Conservation (phyloP, 2,888 invertebrate genomes). For the Hemaris fuciformis region DNA sequence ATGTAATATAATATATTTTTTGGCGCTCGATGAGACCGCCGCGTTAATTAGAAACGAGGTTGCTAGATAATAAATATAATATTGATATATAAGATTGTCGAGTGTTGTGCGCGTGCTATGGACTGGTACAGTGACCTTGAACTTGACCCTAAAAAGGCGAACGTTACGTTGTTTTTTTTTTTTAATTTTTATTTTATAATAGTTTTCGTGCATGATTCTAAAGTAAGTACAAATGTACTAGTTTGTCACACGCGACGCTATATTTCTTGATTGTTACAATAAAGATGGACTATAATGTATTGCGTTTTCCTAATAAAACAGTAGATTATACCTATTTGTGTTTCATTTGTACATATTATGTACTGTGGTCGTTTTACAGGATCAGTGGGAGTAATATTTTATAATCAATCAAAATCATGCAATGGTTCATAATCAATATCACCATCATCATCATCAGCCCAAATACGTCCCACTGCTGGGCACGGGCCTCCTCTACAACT, state of each 20-base stretch:
- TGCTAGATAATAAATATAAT: conserved; percentile 42
- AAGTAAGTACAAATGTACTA: conserved; percentile 68
- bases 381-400: no score
- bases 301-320: conserved; percentile 78
- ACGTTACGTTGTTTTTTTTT: conserved; percentile 30
- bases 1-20: conserved; percentile 34
- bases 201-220: conserved; percentile 59
- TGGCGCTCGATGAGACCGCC: not conserved
- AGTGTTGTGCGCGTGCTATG: conserved; percentile 42
- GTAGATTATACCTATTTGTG: conserved; percentile 62
- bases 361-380: no score
- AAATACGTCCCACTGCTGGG: no score
- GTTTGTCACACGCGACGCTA: conserved; percentile 52
- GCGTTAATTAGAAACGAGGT: conserved; percentile 29
- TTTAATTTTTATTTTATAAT: conserved; percentile 56
- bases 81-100: conserved; percentile 32
- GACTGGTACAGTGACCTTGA: conserved; percentile 14
- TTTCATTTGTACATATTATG: conserved; percentile 54
- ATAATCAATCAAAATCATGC: no score
- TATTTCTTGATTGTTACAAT: conserved; percentile 71
- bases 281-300: conserved; percentile 71
- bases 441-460: no score
- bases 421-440: no score
- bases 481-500: no score
- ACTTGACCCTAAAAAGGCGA: conserved; percentile 6